A percentile compares a stretch with the other conserved stretches of the same genome.
Evolutionary conservation across 2,113 vertebrate species (phyloP).

Genomic region (Chamaea fasciata): DNA sequence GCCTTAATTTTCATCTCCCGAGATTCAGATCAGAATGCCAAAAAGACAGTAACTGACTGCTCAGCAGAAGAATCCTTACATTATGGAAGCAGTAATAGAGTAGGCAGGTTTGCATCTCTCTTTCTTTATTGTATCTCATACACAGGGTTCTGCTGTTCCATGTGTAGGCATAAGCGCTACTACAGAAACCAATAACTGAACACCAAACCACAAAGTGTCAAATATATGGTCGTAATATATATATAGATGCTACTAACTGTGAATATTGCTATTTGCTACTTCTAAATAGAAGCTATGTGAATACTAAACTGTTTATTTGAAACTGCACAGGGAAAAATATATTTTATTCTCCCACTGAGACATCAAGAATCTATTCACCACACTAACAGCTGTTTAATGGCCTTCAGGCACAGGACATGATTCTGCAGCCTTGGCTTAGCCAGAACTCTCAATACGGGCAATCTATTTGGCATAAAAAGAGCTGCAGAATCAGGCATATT

Average conservation of each 20-base stretch:
- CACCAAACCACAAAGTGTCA: conserved; percentile 54
- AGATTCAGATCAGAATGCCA: not conserved
- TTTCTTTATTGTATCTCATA: not conserved
- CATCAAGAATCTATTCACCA: conserved; percentile 49
- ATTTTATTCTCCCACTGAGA: conserved; percentile 42
- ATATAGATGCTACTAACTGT: conserved; percentile 51
- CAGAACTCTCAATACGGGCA: not conserved
- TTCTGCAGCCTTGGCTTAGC: conserved; percentile 4
- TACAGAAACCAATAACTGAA: conserved; percentile 54
- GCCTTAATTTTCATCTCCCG: not conserved
- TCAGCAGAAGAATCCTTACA: not conserved
- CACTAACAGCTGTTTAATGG: conserved; percentile 50
- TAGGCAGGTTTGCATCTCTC: conserved; percentile 1
- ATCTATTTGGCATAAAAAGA: not conserved
- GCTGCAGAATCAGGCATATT: not conserved
- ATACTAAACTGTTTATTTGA: conserved; percentile 34
- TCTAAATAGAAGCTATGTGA: conserved; percentile 51
- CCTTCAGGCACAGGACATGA: conserved; percentile 16
- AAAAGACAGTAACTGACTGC: not conserved
- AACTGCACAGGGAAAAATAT: conserved; percentile 6
- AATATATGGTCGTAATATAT: conserved; percentile 5
- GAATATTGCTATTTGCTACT: conserved; percentile 47
- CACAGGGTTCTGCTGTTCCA: conserved; percentile 32
- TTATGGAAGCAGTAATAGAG: not conserved
- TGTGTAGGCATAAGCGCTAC: not conserved